Evolutionary conservation across 2,888 invertebrate species (phyloP).

Genomic region (Protula sp.): DNA sequence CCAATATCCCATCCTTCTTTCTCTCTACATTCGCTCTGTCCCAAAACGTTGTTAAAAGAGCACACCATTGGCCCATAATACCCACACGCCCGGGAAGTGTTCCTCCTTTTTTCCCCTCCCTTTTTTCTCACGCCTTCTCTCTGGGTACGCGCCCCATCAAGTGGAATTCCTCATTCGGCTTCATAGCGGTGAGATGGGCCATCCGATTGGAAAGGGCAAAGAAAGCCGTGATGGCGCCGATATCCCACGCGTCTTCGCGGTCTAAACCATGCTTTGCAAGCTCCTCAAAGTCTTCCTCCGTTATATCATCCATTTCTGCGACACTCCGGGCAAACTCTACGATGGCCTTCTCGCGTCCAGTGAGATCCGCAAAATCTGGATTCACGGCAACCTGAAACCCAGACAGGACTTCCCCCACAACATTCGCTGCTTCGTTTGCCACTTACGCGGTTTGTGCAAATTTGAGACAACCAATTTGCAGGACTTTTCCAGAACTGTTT

Average conservation of each 20-base stretch:
- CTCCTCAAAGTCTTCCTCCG: conserved; percentile 28
- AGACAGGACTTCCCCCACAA: background rate
- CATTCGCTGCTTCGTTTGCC: too few relatives aligned
- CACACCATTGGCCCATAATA: too few relatives aligned
- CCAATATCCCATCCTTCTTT: too few relatives aligned
- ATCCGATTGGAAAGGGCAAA: conserved; percentile 43
- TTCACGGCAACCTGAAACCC: conserved; percentile 33
- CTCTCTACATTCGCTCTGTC: too few relatives aligned
- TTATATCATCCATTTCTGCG: conserved; percentile 29
- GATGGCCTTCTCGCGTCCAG: conserved; percentile 35
- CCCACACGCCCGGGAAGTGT: too few relatives aligned
- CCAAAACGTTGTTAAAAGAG: too few relatives aligned
- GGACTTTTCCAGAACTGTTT: too few relatives aligned
- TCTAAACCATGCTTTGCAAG: conserved; percentile 32
- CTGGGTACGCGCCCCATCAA: conserved; percentile 33
- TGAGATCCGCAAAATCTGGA: conserved; percentile 34
- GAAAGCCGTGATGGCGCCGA: conserved; percentile 36
- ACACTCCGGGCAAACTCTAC: conserved; percentile 37
- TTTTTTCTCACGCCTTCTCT: too few relatives aligned
- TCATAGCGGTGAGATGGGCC: conserved; percentile 35
- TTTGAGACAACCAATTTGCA: too few relatives aligned
- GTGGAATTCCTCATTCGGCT: conserved; percentile 41
- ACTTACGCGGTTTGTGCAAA: too few relatives aligned
- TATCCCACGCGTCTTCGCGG: conserved; percentile 43
- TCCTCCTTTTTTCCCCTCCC: too few relatives aligned